Base-by-base conservation (phyloP, 2,113 vertebrate genomes). In the Willisornis vidua region DNA sequence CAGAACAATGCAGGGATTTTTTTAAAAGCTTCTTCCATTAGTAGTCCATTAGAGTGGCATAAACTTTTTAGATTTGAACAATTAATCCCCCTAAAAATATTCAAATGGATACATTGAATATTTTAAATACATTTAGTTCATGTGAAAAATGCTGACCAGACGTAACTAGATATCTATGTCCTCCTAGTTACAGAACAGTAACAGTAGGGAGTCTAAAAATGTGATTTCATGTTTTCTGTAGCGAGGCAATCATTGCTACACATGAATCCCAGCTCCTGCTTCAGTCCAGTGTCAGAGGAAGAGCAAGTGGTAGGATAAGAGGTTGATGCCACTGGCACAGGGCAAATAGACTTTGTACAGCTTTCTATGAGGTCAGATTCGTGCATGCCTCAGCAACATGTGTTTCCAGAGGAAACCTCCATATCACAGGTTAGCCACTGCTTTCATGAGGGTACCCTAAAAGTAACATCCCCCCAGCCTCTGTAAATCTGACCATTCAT, bases 81-180 rank as follows among this genome's bases (percentile, higher is more conserved):
- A 94, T 96, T 96, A 95, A 92, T 94, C 57, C 88, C 61, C 82
- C 75, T 80, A 84, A 95, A 94, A 97, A 94, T 95, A 94, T 96
- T 95, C 76, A 92, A 37, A 90, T 81, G 68, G 92, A 74, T 74
- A 61, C 55, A 51, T 9, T 63, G 83, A 85, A 80, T 94, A 88
- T 96, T 95, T 96, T 84, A 88, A 92, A 90, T 90, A 86, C 72
- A n/a, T 88, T 79, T 82, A 89, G 28, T 62, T 48, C 24, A 18
- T 9, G 43, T 70, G 67, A 68, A 91, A 96, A 86, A 49, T 77
- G 94, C 96, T 97, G 95, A 95, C 59, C 75, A 88, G 75, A 90
- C 91, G 77, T 46, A 85, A 83, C 70, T 43, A 11, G 3, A 0
- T 55, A 45, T 70, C 91, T 80, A 0, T 51, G 63, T 84, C 83